These are phyloP conservation scores for Cacoxenus indagator DNA, from an alignment of 2,888 invertebrate species.

Conservation along the genomic window DNA sequence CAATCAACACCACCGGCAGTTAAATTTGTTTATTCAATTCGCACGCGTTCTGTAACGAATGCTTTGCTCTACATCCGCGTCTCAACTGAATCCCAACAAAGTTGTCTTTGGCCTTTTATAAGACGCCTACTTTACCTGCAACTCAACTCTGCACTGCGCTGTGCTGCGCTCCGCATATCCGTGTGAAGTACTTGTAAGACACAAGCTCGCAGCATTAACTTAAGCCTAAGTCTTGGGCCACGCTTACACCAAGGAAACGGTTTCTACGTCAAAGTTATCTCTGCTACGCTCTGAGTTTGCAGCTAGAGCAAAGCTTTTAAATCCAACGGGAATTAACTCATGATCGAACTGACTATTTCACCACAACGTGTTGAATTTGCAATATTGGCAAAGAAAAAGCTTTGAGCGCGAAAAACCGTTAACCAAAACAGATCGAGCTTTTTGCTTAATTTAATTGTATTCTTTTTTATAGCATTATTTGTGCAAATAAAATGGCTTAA, in stretches of 20 bases:
- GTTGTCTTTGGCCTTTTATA: conserved; percentile 65
- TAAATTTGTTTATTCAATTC: neutral
- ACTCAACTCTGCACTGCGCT: neutral
- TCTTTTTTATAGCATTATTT: neutral
- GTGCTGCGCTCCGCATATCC: neutral
- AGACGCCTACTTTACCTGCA: no score
- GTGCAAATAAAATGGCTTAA: neutral
- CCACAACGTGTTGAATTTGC: neutral
- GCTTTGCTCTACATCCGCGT: conserved; percentile 51
- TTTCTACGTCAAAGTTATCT: conserved; percentile 13
- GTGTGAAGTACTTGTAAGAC: neutral
- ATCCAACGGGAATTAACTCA: conserved; percentile 13
- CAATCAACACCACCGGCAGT: neutral
- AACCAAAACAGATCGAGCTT: neutral
- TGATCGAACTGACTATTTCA: neutral
- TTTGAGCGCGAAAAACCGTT: neutral
- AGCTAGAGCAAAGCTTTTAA: neutral
- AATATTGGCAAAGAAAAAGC: neutral
- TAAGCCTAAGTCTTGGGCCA: neutral
- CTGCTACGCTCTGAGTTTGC: conserved; percentile 9
- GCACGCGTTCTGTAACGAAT: conserved; percentile 35
- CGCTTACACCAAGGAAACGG: neutral
- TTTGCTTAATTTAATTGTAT: neutral
- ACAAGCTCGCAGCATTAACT: neutral
- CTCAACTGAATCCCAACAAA: conserved; percentile 64